Conservation (phyloP, 2,888 invertebrate genomes). For the Drosophila anomelani region DNA sequence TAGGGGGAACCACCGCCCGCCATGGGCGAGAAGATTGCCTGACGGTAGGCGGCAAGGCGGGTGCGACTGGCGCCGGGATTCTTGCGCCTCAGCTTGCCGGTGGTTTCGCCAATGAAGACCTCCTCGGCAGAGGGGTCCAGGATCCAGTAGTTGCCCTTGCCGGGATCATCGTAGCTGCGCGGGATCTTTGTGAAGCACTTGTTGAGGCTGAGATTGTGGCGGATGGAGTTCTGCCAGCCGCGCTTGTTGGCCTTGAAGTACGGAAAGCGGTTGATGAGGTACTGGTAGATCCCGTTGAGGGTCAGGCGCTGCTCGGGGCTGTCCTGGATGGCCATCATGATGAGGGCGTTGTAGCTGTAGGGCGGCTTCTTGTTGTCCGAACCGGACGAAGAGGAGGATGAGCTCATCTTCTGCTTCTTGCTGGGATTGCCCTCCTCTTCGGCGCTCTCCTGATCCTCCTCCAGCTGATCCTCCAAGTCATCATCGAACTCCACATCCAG, state of each 20-base stretch:
- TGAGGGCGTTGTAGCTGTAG: conserved; percentile 99
- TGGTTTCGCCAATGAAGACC: conserved; percentile 98
- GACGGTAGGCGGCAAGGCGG: conserved; percentile 94
- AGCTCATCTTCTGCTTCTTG: conserved; percentile 61
- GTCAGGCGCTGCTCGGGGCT: conserved; percentile 97
- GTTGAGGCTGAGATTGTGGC: conserved; percentile 98
- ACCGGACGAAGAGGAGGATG: conserved; percentile 24
- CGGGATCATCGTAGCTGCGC: conserved; percentile 98
- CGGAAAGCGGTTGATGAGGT: conserved; percentile 98
- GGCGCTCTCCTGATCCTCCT: conserved; percentile 60
- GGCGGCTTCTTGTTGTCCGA: conserved; percentile 93
- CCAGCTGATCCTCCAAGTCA: conserved; percentile 65
- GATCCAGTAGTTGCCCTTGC: conserved; percentile 99
- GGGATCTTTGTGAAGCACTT: conserved; percentile 99
- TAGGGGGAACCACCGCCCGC: conserved; percentile 66
- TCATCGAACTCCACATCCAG: conserved; percentile 64
- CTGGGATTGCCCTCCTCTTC: conserved; percentile 67
- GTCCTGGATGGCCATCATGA: conserved; percentile 99
- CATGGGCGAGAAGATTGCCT: conserved; percentile 84
- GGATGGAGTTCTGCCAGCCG: conserved; percentile 99
- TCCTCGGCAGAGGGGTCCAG: conserved; percentile 98
- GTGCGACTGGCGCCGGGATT: conserved; percentile 96
- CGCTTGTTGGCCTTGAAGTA: conserved; percentile 98
- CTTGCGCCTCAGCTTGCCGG: conserved; percentile 96
- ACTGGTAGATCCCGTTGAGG: conserved; percentile 98